Base-by-base conservation (phyloP, 1,140 invertebrate species). In the Euglossa dilemma region DNA sequence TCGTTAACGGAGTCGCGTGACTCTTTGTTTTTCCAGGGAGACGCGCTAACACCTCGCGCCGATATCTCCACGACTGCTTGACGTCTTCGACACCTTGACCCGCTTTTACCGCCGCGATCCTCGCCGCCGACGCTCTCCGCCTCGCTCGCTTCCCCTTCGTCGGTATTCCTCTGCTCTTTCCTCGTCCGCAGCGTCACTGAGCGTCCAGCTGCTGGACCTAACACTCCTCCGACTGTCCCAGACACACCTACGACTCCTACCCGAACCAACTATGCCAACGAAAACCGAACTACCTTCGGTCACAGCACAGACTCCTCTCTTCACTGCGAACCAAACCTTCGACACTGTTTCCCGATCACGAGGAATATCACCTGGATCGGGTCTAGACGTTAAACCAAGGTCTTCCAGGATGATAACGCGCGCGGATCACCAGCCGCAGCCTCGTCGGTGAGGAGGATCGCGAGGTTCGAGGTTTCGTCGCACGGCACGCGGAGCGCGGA, bases 31-130 rank as follows among this genome's bases (percentile, higher is more conserved):
- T 78, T 36, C 71, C 45, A 28, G n/a, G 72, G 20, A 20, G 45
- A 25, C 67, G 36, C 74, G 89, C 84, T 85, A 87, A 91, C 86
- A 81, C 83, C 87, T 91, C 85, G 67, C 69, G 81, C 87, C 86
- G 88, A 89, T 90, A 87, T 84, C 86, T 72, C 56, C n/a, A 52
- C 66, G 71, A 63, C 63, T 63, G 28, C 74, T 82, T 70, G 89
- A 90, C 90, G 90, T 88, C 84, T 91, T 92, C 87, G 85, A 88
- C 90, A 91, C 91, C 92, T 92, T 92, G 90, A 90, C 87, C 89
- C 86, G 77, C 61, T 89, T 86, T 83, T 72, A 45, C 69, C 28
- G 63, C 3, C 63, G 2, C 59, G 67, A 66, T 61, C 59, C 76
- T 75, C 36, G 50, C 54, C 43, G 20, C 52, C 73, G 54, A 59